These are phyloP conservation scores for Dasysyrphus albostriatus DNA, from an alignment of 2,888 invertebrate genomes.

Conservation along the genomic window DNA sequence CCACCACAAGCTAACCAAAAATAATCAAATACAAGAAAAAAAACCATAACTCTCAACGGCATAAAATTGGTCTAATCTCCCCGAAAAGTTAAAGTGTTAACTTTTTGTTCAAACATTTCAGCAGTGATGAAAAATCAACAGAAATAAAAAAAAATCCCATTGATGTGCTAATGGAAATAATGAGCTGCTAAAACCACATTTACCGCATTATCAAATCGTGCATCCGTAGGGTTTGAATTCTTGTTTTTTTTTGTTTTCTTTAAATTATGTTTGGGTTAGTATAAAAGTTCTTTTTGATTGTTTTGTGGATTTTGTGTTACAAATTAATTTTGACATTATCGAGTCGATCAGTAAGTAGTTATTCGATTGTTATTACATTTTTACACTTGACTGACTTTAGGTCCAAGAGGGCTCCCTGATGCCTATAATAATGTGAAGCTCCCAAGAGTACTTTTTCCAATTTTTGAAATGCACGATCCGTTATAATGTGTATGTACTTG, in stretches of 20 bases:
- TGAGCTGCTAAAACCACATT: slow-evolving; percentile 71
- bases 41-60: slow-evolving; percentile 11
- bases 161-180: slow-evolving; percentile 72
- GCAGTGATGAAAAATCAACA: slow-evolving; percentile 30
- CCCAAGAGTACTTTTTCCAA: slow-evolving; percentile 49
- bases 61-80: slow-evolving; percentile 44
- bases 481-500: slow-evolving; percentile 40
- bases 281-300: slow-evolving; percentile 37
- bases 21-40: slow-evolving; percentile 10
- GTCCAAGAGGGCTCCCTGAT: slow-evolving; percentile 21
- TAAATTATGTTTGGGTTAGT: neutral
- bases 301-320: slow-evolving; percentile 66
- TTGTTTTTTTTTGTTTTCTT: slow-evolving; percentile 12
- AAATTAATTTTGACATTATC: slow-evolving; percentile 76
- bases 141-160: slow-evolving; percentile 3
- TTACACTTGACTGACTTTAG: slow-evolving; percentile 64
- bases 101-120: slow-evolving; percentile 61
- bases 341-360: slow-evolving; percentile 57
- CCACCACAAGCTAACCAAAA: slow-evolving; percentile 3
- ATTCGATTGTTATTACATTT: slow-evolving; percentile 68
- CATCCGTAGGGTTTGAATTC: slow-evolving; percentile 39
- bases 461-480: slow-evolving; percentile 56
- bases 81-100: slow-evolving; percentile 32
- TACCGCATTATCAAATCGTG: slow-evolving; percentile 53
- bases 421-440: slow-evolving; percentile 34